Percentiles rank a stretch among this genome's conserved stretches.
Conservation (phyloP, 2,888 invertebrate species). For the Hedychridium roseum region DNA sequence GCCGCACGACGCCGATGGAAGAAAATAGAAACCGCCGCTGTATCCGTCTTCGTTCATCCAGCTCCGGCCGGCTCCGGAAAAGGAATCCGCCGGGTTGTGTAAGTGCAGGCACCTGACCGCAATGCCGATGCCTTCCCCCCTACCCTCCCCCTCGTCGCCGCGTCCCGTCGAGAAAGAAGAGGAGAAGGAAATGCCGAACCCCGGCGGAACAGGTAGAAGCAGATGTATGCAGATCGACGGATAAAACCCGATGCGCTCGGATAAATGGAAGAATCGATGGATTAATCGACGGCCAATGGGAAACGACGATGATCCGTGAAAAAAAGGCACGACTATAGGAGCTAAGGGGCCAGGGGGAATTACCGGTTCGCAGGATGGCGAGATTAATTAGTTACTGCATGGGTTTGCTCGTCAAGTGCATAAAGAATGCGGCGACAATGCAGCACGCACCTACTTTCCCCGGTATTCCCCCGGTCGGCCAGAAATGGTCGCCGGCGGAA, state of each 20-base stretch:
- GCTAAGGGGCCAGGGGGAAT: constrained; percentile 1
- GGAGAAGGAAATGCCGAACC: too few relatives aligned
- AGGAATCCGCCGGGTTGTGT: constrained; percentile 57
- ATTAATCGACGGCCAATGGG: constrained; percentile 7
- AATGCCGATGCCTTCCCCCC: constrained; percentile 55
- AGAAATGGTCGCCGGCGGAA: not conserved
- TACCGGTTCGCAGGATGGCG: not conserved
- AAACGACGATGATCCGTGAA: constrained; percentile 1
- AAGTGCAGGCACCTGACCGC: constrained; percentile 59
- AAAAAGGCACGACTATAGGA: not conserved
- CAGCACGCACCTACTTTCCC: not conserved
- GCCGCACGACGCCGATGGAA: constrained; percentile 37
- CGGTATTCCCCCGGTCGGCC: too few relatives aligned
- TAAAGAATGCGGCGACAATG: not conserved
- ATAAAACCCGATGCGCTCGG: not conserved
- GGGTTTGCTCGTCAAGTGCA: not conserved
- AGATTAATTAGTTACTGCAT: not conserved
- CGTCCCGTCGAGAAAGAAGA: constrained; percentile 26
- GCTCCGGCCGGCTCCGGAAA: constrained; percentile 32
- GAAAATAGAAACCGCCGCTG: constrained; percentile 55
- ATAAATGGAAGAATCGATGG: constrained; percentile 7
- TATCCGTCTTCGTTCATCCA: constrained; percentile 16
- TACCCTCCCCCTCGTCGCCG: too few relatives aligned
- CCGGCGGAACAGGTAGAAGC: too few relatives aligned
- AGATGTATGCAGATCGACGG: not conserved